A percentile compares a stretch with the other conserved stretches of the same genome.
Conservation (phyloP, 92 coral and sea anemone genomes). For the Actinostola sp. region DNA sequence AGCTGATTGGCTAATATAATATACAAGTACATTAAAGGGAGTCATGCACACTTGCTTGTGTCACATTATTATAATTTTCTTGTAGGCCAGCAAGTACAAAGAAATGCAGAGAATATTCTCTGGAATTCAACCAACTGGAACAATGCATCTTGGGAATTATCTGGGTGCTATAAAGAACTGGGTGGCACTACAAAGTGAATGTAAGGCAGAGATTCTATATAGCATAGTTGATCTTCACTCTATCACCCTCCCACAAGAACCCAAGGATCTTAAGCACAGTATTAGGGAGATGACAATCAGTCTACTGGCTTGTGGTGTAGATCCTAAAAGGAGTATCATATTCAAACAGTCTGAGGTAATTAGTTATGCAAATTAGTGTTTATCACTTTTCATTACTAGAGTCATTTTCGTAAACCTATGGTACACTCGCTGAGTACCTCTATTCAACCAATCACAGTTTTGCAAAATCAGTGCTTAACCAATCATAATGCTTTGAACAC, state of each 20-base stretch:
- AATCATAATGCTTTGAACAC: too few relatives aligned
- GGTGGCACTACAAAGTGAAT: conserved; percentile 62
- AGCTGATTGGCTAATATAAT: too few relatives aligned
- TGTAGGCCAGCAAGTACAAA: background rate
- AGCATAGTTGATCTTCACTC: conserved; percentile 84
- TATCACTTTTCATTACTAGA: too few relatives aligned
- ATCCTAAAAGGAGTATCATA: conserved; percentile 72
- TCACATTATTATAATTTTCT: background rate
- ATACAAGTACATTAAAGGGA: too few relatives aligned
- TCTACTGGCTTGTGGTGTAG: conserved; percentile 82
- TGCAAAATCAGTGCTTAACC: too few relatives aligned
- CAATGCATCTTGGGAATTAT: conserved; percentile 87
- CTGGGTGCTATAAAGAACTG: conserved; percentile 80
- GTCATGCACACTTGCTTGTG: too few relatives aligned
- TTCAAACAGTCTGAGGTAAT: conserved; percentile 87
- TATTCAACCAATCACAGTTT: too few relatives aligned
- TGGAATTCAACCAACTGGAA: conserved; percentile 88
- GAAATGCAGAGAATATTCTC: conserved; percentile 57
- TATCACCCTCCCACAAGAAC: conserved; percentile 67
- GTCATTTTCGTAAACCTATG: too few relatives aligned
- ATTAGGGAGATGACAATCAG: conserved; percentile 60
- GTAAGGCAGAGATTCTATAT: conserved; percentile 51
- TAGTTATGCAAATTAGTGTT: too few relatives aligned
- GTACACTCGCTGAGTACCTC: too few relatives aligned
- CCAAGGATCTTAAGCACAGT: conserved; percentile 54